phyloP scores from a whole-genome alignment of 2,888 invertebrate genomes.

The Morpho achilles region DNA sequence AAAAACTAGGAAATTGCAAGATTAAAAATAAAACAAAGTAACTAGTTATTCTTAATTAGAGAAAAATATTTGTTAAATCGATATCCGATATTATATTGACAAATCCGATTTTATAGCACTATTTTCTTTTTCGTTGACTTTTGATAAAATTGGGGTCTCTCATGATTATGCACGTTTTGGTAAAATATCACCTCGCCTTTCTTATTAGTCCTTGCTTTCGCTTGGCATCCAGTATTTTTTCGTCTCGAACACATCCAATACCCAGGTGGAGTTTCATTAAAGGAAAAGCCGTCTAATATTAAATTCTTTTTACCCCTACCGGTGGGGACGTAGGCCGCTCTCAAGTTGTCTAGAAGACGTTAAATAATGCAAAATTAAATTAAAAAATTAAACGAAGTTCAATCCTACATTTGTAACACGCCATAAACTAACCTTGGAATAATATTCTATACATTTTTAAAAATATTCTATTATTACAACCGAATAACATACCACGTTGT shows the following conservation, averaged over 20 bases:
- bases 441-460: not conserved
- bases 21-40: too few species aligned
- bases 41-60: too few species aligned
- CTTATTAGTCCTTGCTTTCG: constrained; percentile 55
- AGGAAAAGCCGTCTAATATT: constrained; percentile 56
- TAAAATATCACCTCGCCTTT: constrained; percentile 46
- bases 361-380: not conserved
- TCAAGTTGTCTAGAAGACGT: constrained; percentile 40
- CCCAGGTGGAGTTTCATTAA: constrained; percentile 37
- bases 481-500: not conserved
- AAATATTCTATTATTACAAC: not conserved
- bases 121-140: constrained; percentile 46
- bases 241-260: constrained; percentile 52
- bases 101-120: constrained; percentile 5
- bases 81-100: too few species aligned
- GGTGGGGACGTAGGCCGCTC: constrained; percentile 58
- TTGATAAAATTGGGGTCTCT: constrained; percentile 51
- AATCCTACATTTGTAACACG: too few species aligned
- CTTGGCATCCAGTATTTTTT: constrained; percentile 40
- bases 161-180: constrained; percentile 51
- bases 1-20: too few species aligned
- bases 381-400: too few species aligned
- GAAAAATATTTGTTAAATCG: too few species aligned
- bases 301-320: constrained; percentile 49
- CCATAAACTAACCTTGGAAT: too few species aligned